phyloP scores from a whole-genome alignment of 2,797 vertebrate species.

The Fistularia tabacaria region DNA sequence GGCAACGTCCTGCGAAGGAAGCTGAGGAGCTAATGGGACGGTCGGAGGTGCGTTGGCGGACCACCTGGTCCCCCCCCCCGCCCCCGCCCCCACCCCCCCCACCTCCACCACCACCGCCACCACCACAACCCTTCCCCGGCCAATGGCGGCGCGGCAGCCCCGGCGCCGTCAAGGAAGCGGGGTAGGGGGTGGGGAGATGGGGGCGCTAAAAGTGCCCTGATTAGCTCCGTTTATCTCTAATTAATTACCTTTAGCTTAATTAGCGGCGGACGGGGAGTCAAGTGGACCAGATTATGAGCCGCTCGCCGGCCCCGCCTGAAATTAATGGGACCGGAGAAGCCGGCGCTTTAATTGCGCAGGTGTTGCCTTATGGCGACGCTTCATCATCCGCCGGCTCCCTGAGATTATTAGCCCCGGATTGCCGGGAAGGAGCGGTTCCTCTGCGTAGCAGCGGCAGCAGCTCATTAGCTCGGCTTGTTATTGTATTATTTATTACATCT shows the following conservation, averaged over 20 bases:
- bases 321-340: constrained; percentile 99
- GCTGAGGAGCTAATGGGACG: constrained; percentile 35
- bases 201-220: constrained; percentile 94
- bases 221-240: constrained; percentile 99
- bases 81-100: background rate
- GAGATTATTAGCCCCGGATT: constrained; percentile 93
- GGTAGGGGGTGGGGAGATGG: constrained; percentile 85
- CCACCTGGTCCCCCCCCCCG: too few relatives aligned
- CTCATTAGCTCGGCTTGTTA: constrained; percentile 99
- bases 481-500: constrained; percentile 99
- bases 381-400: constrained; percentile 93
- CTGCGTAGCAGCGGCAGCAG: constrained; percentile 93
- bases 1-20: constrained; percentile 14
- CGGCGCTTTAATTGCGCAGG: constrained; percentile 99
- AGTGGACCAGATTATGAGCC: constrained; percentile 99
- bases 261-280: constrained; percentile 97
- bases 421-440: constrained; percentile 89
- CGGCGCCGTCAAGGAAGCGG: constrained; percentile 54
- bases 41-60: constrained; percentile 17
- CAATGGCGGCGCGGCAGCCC: constrained; percentile 67
- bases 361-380: constrained; percentile 99
- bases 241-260: constrained; percentile 99
- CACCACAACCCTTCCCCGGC: constrained; percentile 41
- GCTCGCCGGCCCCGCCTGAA: constrained; percentile 96
- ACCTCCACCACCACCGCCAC: constrained; percentile 15